These are phyloP conservation scores for Megalops atlanticus DNA, from an alignment of 2,113 vertebrate species.

Conservation along the genomic window DNA sequence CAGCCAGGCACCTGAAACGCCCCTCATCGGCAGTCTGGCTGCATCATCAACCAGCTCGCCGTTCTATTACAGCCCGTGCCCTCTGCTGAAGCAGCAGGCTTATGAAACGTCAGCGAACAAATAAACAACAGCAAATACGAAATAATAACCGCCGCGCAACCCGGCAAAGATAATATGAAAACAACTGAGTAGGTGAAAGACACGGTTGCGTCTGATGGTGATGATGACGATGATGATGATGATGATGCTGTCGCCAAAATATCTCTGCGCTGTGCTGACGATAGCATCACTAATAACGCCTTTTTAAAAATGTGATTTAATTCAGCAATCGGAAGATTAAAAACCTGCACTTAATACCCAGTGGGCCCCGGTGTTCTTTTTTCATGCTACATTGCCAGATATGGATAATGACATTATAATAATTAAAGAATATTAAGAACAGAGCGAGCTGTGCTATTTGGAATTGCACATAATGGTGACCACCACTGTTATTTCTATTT, in stretches of 20 bases:
- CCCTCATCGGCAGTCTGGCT: not conserved
- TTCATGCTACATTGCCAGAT: slow-evolving; percentile 67
- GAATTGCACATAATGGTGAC: slow-evolving; percentile 61
- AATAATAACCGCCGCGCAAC: not conserved
- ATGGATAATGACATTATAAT: slow-evolving; percentile 75
- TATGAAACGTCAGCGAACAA: not conserved
- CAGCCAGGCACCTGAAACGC: not conserved
- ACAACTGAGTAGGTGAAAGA: not conserved
- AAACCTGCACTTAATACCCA: slow-evolving; percentile 69
- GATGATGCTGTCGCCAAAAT: not conserved
- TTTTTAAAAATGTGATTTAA: slow-evolving; percentile 64
- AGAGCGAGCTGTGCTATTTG: slow-evolving; percentile 59
- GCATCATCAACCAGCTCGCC: not conserved
- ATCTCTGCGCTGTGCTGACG: slow-evolving; percentile 39
- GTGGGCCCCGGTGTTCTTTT: slow-evolving; percentile 60
- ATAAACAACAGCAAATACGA: not conserved
- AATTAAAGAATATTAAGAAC: slow-evolving; percentile 77
- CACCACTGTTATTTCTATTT: slow-evolving; percentile 74
- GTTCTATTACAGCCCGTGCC: not conserved
- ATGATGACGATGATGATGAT: too few species aligned
- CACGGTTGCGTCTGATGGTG: not conserved
- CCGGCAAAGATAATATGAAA: not conserved
- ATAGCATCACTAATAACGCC: slow-evolving; percentile 62
- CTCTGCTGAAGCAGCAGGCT: not conserved
- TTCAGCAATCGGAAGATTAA: slow-evolving; percentile 65